Percentiles rank a stretch among this genome's conserved stretches.
Conservation (phyloP, 2,888 invertebrate genomes). For the Tetragonisca angustula region DNA sequence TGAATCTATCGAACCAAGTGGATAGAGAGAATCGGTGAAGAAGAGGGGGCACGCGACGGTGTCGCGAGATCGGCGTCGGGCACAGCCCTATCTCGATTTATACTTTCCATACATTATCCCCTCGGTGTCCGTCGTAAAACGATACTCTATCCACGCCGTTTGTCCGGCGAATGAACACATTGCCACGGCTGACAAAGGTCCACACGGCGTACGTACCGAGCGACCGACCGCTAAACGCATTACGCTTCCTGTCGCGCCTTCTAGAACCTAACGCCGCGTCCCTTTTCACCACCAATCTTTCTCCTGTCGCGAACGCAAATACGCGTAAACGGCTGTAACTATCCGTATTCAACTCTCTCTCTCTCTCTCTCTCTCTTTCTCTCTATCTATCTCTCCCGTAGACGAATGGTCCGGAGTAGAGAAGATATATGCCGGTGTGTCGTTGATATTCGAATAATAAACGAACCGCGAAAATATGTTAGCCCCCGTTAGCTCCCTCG, state of each 20-base stretch:
- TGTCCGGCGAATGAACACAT: conserved; percentile 66
- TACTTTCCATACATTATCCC: conserved; percentile 69
- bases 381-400: background rate
- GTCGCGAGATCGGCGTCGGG: conserved; percentile 45
- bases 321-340: conserved; percentile 37
- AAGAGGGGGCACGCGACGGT: conserved; percentile 34
- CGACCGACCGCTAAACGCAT: conserved; percentile 55
- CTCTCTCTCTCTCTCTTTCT: background rate
- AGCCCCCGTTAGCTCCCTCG: conserved; percentile 64
- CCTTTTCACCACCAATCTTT: conserved; percentile 35
- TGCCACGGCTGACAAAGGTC: conserved; percentile 65
- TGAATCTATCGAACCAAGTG: conserved; percentile 58
- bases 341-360: conserved; percentile 27
- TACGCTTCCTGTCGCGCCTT: conserved; percentile 58
- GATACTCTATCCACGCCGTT: conserved; percentile 59
- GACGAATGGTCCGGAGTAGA: background rate
- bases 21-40: conserved; percentile 51
- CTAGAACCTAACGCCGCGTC: conserved; percentile 10
- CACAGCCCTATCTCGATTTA: conserved; percentile 65
- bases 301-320: conserved; percentile 31
- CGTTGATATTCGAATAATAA: conserved; percentile 76
- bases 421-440: background rate
- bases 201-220: conserved; percentile 35
- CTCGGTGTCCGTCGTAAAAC: conserved; percentile 63
- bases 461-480: conserved; percentile 80